A percentile compares a stretch with the other conserved stretches of the same genome.
Evolutionary conservation across 2,888 invertebrate species (phyloP).

Genomic region (Pheosia gnoma): DNA sequence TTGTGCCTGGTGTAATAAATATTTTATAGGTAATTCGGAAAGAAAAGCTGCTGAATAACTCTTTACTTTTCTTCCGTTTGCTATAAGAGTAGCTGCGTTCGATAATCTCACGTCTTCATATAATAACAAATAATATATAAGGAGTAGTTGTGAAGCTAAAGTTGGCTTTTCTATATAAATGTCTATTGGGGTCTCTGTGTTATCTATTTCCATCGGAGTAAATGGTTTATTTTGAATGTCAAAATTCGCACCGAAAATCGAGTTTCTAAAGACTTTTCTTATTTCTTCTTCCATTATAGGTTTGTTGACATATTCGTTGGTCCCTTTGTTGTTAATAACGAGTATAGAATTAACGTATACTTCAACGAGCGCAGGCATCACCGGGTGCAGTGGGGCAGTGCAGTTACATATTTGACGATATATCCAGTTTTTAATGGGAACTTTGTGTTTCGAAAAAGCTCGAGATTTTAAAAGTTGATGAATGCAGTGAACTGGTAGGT

Average conservation of each 20-base stretch:
- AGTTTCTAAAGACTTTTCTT: constrained; percentile 90
- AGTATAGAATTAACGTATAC: constrained; percentile 97
- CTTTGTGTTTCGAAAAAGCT: constrained; percentile 97
- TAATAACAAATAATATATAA: constrained; percentile 95
- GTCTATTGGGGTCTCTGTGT: constrained; percentile 76
- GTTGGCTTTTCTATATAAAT: constrained; percentile 86
- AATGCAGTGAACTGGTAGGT: constrained; percentile 97
- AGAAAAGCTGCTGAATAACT: constrained; percentile 94
- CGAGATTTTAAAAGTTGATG: constrained; percentile 97
- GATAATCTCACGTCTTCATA: constrained; percentile 95
- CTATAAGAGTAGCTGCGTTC: constrained; percentile 87
- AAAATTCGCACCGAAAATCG: constrained; percentile 89
- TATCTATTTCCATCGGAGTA: constrained; percentile 83
- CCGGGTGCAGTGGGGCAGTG: constrained; percentile 95
- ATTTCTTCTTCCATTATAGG: constrained; percentile 96
- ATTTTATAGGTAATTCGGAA: constrained; percentile 96
- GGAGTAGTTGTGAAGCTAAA: constrained; percentile 93
- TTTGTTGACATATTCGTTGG: constrained; percentile 93
- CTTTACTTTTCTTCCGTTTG: constrained; percentile 90
- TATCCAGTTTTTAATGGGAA: constrained; percentile 98
- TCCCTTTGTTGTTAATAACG: constrained; percentile 86
- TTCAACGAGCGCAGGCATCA: constrained; percentile 96
- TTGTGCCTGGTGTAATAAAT: constrained; percentile 95
- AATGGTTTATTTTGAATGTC: constrained; percentile 83
- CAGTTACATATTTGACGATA: constrained; percentile 96